Percentiles rank a stretch among this genome's conserved stretches.
Evolutionary conservation across 2,797 vertebrate species (phyloP).

Genomic region (Hephaestus fuliginosus): DNA sequence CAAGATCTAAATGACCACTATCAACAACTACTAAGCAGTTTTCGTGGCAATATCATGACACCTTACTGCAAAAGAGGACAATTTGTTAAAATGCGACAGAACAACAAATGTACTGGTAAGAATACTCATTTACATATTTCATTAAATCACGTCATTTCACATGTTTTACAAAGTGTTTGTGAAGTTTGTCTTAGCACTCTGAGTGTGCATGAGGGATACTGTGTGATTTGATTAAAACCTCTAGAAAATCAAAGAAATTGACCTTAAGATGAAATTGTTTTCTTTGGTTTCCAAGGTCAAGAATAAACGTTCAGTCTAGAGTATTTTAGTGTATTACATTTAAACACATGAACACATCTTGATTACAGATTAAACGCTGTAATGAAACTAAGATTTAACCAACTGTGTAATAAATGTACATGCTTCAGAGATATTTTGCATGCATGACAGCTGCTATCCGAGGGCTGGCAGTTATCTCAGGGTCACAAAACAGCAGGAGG

Average conservation of each 20-base stretch:
- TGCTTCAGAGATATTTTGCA: not conserved
- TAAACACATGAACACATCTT: not conserved
- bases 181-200: not conserved
- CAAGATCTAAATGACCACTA: not conserved
- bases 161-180: not conserved
- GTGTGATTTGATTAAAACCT: not conserved
- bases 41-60: not conserved
- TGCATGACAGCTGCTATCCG: not conserved
- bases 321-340: not conserved
- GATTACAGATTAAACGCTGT: not conserved
- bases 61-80: not conserved
- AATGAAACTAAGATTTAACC: not conserved
- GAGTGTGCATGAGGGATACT: not conserved
- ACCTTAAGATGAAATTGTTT: not conserved
- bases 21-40: not conserved
- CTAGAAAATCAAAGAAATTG: not conserved
- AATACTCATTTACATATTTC: not conserved
- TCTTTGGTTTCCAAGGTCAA: not conserved
- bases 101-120: not conserved
- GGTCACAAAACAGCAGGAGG: slow-evolving; percentile 12
- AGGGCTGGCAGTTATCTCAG: not conserved
- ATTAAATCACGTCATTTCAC: not conserved
- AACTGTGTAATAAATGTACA: not conserved
- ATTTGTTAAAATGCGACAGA: slow-evolving; percentile 4
- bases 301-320: not conserved